phyloP scores from a whole-genome alignment of 2,113 vertebrate species.

The Dolichotis patagonum region DNA sequence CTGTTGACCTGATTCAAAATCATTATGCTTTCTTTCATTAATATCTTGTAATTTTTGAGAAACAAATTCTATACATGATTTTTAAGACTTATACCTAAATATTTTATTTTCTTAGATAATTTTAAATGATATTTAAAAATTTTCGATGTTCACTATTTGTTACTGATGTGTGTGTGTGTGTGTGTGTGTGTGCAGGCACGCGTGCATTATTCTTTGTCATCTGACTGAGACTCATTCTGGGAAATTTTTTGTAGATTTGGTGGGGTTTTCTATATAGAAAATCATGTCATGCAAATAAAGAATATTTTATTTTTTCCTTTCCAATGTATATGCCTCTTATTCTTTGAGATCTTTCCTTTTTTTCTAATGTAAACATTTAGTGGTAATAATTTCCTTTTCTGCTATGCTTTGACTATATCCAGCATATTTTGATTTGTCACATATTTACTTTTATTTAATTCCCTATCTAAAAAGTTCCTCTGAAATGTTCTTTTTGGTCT shows the following conservation, averaged over 20 bases:
- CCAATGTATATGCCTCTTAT: background rate
- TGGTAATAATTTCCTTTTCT: background rate
- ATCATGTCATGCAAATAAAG: background rate
- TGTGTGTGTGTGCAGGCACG: background rate
- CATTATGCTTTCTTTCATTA: background rate
- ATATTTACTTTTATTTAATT: conserved; percentile 1
- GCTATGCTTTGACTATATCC: background rate
- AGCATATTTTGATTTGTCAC: background rate
- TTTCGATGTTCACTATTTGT: background rate
- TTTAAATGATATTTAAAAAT: background rate
- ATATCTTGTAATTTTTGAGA: background rate
- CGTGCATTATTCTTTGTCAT: background rate
- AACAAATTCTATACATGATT: background rate
- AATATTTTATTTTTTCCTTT: background rate
- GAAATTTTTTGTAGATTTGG: background rate
- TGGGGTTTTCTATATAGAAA: background rate
- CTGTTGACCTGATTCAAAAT: background rate
- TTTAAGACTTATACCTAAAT: background rate
- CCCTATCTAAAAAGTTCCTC: background rate
- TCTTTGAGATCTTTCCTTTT: background rate
- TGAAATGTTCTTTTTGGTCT: background rate
- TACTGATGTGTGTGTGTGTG: background rate
- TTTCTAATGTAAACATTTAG: background rate
- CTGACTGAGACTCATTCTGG: background rate
- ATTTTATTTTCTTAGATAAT: background rate